phyloP scores from a whole-genome alignment of 2,797 vertebrate genomes.

The Anas acuta region DNA sequence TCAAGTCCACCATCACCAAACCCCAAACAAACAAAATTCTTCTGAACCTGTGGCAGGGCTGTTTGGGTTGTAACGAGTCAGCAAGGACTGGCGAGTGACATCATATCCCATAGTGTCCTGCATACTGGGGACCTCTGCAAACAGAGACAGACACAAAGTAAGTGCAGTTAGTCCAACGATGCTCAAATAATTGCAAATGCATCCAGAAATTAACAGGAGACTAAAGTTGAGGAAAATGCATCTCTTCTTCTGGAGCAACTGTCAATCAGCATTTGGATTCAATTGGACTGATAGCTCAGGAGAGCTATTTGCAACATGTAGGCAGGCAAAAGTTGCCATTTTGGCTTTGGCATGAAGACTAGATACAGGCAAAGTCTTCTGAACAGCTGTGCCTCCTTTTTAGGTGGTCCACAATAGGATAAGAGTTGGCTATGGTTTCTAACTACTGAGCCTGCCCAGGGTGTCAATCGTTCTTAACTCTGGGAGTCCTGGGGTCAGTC shows the following conservation, averaged over 20 bases:
- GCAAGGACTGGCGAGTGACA: slow-evolving; percentile 72
- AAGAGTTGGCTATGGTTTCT: background rate
- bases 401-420: background rate
- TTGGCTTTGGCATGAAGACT: background rate
- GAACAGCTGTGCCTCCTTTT: background rate
- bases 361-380: background rate
- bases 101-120: slow-evolving; percentile 85
- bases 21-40: background rate
- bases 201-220: background rate
- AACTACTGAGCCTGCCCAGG: background rate
- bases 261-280: background rate
- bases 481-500: background rate
- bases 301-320: background rate
- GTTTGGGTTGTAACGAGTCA: slow-evolving; percentile 75
- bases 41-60: slow-evolving; percentile 78
- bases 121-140: slow-evolving; percentile 88
- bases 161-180: background rate
- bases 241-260: background rate
- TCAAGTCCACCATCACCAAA: background rate
- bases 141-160: background rate
- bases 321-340: background rate
- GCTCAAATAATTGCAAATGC: background rate
- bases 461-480: background rate
- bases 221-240: background rate
- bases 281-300: background rate